Conservation (phyloP, 2,113 vertebrate genomes). For the Scomber colias region DNA sequence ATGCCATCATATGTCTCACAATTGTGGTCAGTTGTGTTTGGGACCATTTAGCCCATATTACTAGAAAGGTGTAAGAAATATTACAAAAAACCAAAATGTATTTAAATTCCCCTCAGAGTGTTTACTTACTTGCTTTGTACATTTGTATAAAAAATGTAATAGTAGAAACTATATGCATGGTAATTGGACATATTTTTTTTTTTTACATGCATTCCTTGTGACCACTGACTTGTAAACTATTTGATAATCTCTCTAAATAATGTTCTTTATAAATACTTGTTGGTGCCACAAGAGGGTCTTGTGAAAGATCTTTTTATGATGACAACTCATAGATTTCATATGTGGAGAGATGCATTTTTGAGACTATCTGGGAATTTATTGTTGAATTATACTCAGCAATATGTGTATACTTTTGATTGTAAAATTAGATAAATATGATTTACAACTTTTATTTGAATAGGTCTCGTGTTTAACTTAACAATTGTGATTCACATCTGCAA, state of each 20-base stretch:
- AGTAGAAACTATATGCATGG: constrained; percentile 45
- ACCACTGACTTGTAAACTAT: constrained; percentile 62
- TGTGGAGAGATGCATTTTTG: background rate
- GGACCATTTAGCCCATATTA: constrained; percentile 64
- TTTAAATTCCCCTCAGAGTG: constrained; percentile 42
- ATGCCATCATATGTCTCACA: constrained; percentile 8
- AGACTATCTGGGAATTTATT: background rate
- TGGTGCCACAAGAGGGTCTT: constrained; percentile 37
- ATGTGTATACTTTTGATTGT: constrained; percentile 19
- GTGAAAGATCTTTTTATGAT: constrained; percentile 19
- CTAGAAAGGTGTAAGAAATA: constrained; percentile 6
- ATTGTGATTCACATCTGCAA: background rate
- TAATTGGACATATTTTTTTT: constrained; percentile 42
- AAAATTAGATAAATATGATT: constrained; percentile 13
- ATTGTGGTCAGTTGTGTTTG: constrained; percentile 47
- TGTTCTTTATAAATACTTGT: constrained; percentile 50
- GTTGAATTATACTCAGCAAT: constrained; percentile 27
- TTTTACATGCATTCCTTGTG: constrained; percentile 70
- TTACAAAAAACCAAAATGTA: constrained; percentile 9
- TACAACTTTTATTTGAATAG: background rate
- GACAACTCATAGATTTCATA: background rate
- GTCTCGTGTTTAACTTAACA: background rate
- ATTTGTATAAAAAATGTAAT: constrained; percentile 39
- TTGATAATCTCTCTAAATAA: constrained; percentile 48
- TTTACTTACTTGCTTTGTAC: constrained; percentile 63